Conservation (phyloP, 2,888 invertebrate genomes). For the Trichopria drosophilae region DNA sequence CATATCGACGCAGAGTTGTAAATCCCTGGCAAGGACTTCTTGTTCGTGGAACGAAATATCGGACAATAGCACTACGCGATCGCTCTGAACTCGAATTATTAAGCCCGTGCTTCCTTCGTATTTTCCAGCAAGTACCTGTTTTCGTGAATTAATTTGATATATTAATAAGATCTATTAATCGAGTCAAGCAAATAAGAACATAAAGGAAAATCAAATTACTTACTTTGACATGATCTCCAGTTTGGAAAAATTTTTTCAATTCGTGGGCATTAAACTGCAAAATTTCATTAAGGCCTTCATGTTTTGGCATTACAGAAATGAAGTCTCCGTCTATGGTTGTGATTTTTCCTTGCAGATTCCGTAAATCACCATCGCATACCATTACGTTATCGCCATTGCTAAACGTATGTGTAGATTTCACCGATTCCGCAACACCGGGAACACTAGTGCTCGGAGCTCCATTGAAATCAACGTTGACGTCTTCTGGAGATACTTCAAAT, state of each 20-base stretch:
- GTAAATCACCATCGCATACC: constrained; percentile 23
- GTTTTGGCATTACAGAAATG: constrained; percentile 18
- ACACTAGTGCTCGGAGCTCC: constrained; percentile 47
- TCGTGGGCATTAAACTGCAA: constrained; percentile 23
- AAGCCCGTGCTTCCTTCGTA: constrained; percentile 67
- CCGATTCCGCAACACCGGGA: constrained; percentile 42
- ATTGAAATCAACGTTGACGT: constrained; percentile 80
- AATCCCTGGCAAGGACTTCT: constrained; percentile 60
- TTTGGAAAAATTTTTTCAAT: constrained; percentile 22
- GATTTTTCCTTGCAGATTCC: constrained; percentile 25
- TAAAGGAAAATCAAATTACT: too few species aligned
- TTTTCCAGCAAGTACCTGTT: constrained; percentile 61
- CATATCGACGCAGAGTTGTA: constrained; percentile 66
- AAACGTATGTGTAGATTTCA: constrained; percentile 7
- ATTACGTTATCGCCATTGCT: constrained; percentile 31
- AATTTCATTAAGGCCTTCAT: constrained; percentile 20
- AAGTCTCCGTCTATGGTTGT: constrained; percentile 9
- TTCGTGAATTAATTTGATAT: constrained; percentile 2
- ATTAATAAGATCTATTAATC: too few species aligned
- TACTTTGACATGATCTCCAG: constrained; percentile 28
- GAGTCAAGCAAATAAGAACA: too few species aligned
- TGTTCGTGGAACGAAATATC: constrained; percentile 67
- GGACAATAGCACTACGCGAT: constrained; percentile 63
- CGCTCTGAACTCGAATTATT: constrained; percentile 64
- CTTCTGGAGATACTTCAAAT: constrained; percentile 89